Percentiles rank a stretch among this genome's conserved stretches.
Conservation (phyloP, 2,888 invertebrate species). For the Galerucella nymphaeae region DNA sequence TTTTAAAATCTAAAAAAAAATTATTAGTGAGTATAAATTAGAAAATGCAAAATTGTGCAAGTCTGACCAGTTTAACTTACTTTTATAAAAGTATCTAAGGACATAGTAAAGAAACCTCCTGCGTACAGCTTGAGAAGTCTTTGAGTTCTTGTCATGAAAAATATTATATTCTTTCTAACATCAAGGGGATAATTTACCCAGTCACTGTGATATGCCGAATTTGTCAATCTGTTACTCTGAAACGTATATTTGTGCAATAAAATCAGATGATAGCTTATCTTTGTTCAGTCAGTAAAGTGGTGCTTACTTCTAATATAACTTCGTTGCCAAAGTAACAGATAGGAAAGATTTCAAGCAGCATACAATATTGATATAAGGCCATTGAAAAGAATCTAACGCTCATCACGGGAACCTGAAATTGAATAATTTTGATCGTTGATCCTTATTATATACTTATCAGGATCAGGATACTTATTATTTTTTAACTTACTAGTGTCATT, state of each 20-base stretch:
- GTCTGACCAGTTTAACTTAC: conserved; percentile 57
- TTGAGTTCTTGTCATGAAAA: conserved; percentile 66
- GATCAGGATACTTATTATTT: too few relatives aligned
- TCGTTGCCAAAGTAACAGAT: conserved; percentile 72
- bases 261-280: too few relatives aligned
- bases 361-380: conserved; percentile 68
- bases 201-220: conserved; percentile 65
- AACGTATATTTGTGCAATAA: conserved; percentile 35
- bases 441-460: too few relatives aligned
- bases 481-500: conserved; percentile 56
- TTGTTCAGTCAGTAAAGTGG: background rate
- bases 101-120: conserved; percentile 67
- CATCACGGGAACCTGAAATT: conserved; percentile 46
- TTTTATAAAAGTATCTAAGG: conserved; percentile 67
- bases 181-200: conserved; percentile 59
- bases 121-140: conserved; percentile 67
- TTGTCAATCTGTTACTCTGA: conserved; percentile 65
- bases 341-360: conserved; percentile 69
- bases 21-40: too few relatives aligned
- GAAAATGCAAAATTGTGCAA: too few relatives aligned
- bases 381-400: conserved; percentile 65
- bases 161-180: conserved; percentile 64
- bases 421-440: too few relatives aligned
- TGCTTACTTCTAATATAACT: conserved; percentile 67
- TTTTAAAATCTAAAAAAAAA: conserved; percentile 68